Evolutionary conservation across 2,797 vertebrate species (phyloP).

Genomic region (Epinephelus malabaricus): DNA sequence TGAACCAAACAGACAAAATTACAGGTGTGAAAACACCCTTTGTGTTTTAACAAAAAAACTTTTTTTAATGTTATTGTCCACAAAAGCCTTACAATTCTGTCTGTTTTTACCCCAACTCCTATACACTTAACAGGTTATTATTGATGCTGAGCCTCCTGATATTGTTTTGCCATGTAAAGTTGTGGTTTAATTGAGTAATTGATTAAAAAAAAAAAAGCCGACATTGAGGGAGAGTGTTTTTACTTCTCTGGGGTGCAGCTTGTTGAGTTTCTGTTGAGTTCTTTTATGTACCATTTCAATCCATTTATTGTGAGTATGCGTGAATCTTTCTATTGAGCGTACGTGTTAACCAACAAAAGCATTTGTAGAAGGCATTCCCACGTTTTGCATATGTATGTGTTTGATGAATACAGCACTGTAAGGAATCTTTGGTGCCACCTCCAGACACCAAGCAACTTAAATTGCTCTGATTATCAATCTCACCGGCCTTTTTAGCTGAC

Average conservation of each 20-base stretch:
- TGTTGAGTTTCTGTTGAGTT: neutral
- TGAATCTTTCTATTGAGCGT: neutral
- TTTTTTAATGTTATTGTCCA: neutral
- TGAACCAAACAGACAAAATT: no score
- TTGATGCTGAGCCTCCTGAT: neutral
- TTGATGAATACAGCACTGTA: neutral
- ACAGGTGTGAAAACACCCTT: no score
- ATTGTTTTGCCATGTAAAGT: neutral
- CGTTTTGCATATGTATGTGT: neutral
- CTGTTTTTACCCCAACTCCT: neutral
- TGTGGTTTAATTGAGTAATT: neutral
- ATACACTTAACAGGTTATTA: neutral
- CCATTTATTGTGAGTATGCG: neutral
- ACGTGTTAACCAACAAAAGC: neutral
- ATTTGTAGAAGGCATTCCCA: neutral
- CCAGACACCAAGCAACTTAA: neutral
- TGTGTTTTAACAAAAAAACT: no score
- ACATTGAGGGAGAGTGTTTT: neutral
- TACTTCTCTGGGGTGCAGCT: neutral
- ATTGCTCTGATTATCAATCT: neutral
- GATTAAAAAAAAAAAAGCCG: neutral
- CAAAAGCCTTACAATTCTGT: neutral
- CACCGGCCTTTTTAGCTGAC: neutral
- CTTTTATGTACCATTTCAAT: neutral
- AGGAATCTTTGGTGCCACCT: neutral